Evolutionary conservation across 2,797 vertebrate species (phyloP), one percentile per base, ranked within the genome.

Genomic region (Bradypodion pumilum): DNA sequence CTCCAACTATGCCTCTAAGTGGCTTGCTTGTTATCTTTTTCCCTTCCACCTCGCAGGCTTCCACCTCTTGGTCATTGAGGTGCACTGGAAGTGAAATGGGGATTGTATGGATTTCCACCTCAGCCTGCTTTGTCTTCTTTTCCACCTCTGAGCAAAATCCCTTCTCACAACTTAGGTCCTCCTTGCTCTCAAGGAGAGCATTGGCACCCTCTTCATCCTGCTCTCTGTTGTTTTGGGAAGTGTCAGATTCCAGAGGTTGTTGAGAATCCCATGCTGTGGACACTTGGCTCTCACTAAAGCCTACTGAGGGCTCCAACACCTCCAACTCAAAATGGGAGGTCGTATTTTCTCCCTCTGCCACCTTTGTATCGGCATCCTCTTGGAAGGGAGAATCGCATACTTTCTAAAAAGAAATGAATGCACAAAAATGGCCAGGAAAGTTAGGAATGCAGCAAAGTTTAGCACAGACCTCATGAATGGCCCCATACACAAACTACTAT

Each of bases 321-420:
- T 92, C 93, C 94, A 92, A 56, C 4, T 91, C 94, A 88, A 93
- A 90, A 91, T 86, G 92, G 90, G 91, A 40, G 84, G 74, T 86
- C 91, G 87, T 70, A 91, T 80, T 88, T 88, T 89, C 89, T 93
- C 93, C 89, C 91, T 93, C 89, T 88, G 94, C 85, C 95, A 94
- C 86, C 82, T 92, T 91, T 69, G 37, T 23, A 92, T 94, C 92
- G 94, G 91, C 91, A 92, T 94, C 96, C 93, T 95, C 94, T 89
- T 87, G 91, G 89, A 78, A 91, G 80, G 89, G 86, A 95, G 91
- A 94, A 93, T 85, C 93, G 94, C 92, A 91, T 93, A 92, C 79
- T 91, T 72, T 95, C 96, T 96, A 96, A 93, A 96, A 96, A 92
- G 88, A 94, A 95, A 96, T 0, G 83, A 89, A 95, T 93, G 95